These are phyloP conservation scores for Oryzias celebensis DNA, from an alignment of 2,113 vertebrate species.

Conservation along the genomic window DNA sequence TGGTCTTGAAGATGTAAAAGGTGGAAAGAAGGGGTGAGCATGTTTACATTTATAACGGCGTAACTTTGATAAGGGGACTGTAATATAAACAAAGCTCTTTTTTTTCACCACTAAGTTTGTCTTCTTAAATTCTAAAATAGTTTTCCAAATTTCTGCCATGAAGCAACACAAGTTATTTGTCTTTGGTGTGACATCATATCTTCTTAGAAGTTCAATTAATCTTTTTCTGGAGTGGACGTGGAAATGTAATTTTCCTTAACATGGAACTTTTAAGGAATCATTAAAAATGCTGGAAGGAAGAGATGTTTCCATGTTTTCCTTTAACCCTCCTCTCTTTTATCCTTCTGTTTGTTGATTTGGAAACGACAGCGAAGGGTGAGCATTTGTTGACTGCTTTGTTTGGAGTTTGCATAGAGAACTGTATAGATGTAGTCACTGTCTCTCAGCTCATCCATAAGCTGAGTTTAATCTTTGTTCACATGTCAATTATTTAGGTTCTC, in stretches of 20 bases:
- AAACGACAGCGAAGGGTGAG: slow-evolving; percentile 81
- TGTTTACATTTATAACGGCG: too few species aligned
- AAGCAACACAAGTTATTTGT: too few species aligned
- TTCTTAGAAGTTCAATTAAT: too few species aligned
- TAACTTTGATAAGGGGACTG: not conserved
- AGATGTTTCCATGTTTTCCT: slow-evolving; percentile 36
- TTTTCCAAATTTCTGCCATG: too few species aligned
- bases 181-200: too few species aligned
- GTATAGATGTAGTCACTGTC: slow-evolving; percentile 23
- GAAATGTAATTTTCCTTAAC: not conserved
- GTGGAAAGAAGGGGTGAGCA: slow-evolving; percentile 82
- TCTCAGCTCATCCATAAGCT: not conserved
- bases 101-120: too few species aligned
- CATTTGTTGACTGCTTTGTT: slow-evolving; percentile 49
- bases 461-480: slow-evolving; percentile 34
- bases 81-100: not conserved
- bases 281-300: slow-evolving; percentile 13
- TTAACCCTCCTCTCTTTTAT: slow-evolving; percentile 64
- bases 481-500: slow-evolving; percentile 21
- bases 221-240: not conserved
- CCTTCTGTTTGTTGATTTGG: slow-evolving; percentile 61
- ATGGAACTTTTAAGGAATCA: not conserved
- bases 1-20: slow-evolving; percentile 87
- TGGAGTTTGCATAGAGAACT: slow-evolving; percentile 33
- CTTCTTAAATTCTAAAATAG: too few species aligned